These are phyloP conservation scores for Virgularia gustaviana DNA, from an alignment of 92 coral and sea anemone species.

Conservation along the genomic window DNA sequence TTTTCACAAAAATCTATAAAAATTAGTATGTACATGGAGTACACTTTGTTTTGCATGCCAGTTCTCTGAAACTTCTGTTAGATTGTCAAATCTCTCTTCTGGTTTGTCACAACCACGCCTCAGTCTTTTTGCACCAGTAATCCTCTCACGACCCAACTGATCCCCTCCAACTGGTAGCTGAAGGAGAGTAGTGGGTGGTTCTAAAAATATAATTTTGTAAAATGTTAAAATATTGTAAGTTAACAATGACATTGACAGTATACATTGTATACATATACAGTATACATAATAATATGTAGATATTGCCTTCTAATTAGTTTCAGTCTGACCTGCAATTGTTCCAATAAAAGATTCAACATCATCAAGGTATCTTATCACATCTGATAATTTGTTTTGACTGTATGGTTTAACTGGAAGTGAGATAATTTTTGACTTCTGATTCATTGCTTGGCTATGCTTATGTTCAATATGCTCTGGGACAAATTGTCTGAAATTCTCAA, in stretches of 20 bases:
- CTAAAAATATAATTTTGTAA: background rate
- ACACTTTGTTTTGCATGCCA: conserved; percentile 50
- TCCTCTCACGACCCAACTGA: conserved; percentile 43
- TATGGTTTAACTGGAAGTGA: no score
- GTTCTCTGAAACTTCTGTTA: conserved; percentile 29
- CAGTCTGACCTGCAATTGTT: no score
- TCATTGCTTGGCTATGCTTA: conserved; percentile 11
- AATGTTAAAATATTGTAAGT: no score
- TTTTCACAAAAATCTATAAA: no score
- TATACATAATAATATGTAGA: no score
- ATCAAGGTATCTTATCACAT: no score
- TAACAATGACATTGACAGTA: background rate
- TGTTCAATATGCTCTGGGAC: conserved; percentile 53
- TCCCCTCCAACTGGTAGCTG: conserved; percentile 47
- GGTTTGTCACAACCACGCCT: conserved; percentile 40
- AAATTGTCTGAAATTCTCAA: conserved; percentile 14
- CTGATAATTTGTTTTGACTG: no score
- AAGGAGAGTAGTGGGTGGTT: background rate
- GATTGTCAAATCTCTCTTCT: conserved; percentile 26
- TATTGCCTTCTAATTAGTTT: no score
- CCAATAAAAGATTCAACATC: no score
- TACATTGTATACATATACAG: background rate
- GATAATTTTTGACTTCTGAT: no score
- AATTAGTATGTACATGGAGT: conserved; percentile 14
- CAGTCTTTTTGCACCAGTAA: conserved; percentile 50